phyloP scores from a whole-genome alignment of 64 coral and sea anemone species.

The Stichodactyla mertensii region DNA sequence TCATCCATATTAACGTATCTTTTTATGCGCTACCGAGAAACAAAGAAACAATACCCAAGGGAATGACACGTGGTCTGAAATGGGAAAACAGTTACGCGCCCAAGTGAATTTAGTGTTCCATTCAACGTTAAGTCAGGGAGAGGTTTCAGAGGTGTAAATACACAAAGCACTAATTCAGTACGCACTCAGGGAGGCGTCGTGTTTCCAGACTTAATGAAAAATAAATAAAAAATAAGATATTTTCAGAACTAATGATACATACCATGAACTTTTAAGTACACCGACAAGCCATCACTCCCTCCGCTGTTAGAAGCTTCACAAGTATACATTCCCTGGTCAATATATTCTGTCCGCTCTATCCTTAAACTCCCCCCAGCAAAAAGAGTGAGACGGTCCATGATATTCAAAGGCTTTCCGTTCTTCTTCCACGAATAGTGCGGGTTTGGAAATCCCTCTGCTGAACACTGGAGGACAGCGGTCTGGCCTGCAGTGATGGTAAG shows the following conservation, averaged over 20 bases:
- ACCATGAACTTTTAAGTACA: slow-evolving; percentile 68
- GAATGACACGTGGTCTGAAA: too few species aligned
- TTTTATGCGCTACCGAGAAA: too few species aligned
- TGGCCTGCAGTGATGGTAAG: slow-evolving; percentile 43
- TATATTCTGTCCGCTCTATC: slow-evolving; percentile 41
- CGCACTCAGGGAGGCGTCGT: too few species aligned
- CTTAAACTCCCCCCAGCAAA: slow-evolving; percentile 70
- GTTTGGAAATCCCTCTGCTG: slow-evolving; percentile 59
- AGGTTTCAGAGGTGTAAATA: too few species aligned
- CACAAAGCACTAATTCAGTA: too few species aligned
- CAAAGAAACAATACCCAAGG: too few species aligned
- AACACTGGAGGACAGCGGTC: slow-evolving; percentile 57
- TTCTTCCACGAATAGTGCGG: slow-evolving; percentile 73
- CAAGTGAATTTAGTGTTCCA: too few species aligned
- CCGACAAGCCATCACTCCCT: slow-evolving; percentile 5
- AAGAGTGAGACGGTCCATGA: slow-evolving; percentile 57
- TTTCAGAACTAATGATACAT: neutral
- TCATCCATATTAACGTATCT: too few species aligned
- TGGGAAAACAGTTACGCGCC: too few species aligned
- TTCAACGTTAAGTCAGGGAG: too few species aligned
- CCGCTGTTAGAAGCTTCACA: slow-evolving; percentile 57
- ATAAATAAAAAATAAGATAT: too few species aligned
- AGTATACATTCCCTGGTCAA: slow-evolving; percentile 56
- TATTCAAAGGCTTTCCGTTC: slow-evolving; percentile 23
- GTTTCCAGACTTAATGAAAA: too few species aligned